Evolutionary conservation across 2,797 vertebrate species (phyloP).

Genomic region (Spondyliosoma cantharus): DNA sequence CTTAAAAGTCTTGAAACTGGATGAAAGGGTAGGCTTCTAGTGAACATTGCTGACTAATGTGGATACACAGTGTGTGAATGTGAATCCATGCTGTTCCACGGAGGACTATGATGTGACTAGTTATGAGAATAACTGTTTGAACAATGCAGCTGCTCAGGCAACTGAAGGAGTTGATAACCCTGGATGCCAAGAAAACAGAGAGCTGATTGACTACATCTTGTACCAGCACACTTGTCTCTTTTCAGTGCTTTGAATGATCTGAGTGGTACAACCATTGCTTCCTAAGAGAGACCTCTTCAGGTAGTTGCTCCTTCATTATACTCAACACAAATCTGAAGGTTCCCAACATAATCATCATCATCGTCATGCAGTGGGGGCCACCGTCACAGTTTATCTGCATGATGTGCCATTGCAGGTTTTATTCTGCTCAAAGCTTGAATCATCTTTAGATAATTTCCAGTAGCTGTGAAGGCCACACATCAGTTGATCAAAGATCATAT

Average conservation of each 20-base stretch:
- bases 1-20: neutral
- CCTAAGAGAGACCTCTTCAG: constrained; percentile 1
- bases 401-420: neutral
- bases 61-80: constrained; percentile 4
- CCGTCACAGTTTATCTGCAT: neutral
- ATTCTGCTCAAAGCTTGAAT: neutral
- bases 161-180: constrained; percentile 7
- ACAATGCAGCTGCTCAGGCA: constrained; percentile 52
- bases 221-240: neutral
- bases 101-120: constrained; percentile 46
- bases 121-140: constrained; percentile 42
- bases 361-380: neutral
- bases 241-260: constrained; percentile 13
- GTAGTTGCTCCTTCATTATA: neutral
- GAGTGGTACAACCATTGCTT: constrained; percentile 9
- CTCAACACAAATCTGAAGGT: neutral
- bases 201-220: neutral
- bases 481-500: constrained; percentile 7
- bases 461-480: neutral
- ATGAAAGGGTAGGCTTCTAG: constrained; percentile 2
- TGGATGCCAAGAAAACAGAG: constrained; percentile 11
- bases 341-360: neutral
- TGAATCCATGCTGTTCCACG: constrained; percentile 25
- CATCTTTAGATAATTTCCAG: neutral
- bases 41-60: constrained; percentile 39